Conservation (phyloP, 1,140 invertebrate species). For the Centruroides vittatus region DNA sequence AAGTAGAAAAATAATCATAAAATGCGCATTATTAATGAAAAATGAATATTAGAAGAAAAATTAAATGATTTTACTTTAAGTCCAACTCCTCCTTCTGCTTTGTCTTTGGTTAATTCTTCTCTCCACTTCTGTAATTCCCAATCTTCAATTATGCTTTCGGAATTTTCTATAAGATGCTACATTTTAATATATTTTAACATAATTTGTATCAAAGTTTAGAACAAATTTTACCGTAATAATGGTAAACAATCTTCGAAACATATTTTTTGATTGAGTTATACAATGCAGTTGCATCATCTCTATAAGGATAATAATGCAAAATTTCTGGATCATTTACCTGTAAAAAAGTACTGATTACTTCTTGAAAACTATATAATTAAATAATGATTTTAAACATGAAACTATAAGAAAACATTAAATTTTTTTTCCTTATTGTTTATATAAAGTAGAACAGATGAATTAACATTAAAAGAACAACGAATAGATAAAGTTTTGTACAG, state of each 20-base stretch:
- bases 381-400: too few species aligned
- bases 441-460: too few species aligned
- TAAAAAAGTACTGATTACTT: not conserved
- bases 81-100: slow-evolving; percentile 27
- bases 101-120: slow-evolving; percentile 26
- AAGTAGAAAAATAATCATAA: too few species aligned
- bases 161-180: not conserved
- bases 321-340: slow-evolving; percentile 26
- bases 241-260: slow-evolving; percentile 29
- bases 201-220: not conserved
- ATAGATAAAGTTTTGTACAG: too few species aligned
- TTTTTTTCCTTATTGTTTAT: too few species aligned
- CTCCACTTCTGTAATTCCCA: slow-evolving; percentile 32
- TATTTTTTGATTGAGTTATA: slow-evolving; percentile 32
- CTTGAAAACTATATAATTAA: too few species aligned
- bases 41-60: not conserved
- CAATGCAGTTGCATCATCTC: slow-evolving; percentile 33
- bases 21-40: too few species aligned
- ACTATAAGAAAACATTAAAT: too few species aligned
- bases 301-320: slow-evolving; percentile 35
- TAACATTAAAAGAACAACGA: too few species aligned
- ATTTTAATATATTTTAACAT: not conserved
- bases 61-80: slow-evolving; percentile 9
- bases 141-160: slow-evolving; percentile 31
- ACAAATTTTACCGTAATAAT: slow-evolving; percentile 28